These are phyloP conservation scores for Eubucco bourcierii DNA, from an alignment of 2,113 vertebrate species.

Conservation along the genomic window DNA sequence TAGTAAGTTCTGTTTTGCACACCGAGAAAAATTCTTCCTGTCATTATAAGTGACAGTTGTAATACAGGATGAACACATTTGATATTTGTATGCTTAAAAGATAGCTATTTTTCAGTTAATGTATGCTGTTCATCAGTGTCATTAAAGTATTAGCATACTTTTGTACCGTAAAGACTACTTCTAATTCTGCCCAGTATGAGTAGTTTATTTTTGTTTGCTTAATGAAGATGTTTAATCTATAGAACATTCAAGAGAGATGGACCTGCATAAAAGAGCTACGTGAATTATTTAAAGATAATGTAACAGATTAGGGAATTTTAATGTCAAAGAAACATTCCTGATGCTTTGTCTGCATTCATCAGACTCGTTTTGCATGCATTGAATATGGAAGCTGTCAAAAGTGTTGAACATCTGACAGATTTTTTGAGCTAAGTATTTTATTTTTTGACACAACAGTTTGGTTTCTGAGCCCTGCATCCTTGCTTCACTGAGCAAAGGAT, in stretches of 20 bases:
- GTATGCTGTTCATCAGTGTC: background rate
- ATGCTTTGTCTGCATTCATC: conserved; percentile 48
- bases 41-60: background rate
- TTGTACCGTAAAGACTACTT: background rate
- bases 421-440: conserved; percentile 67
- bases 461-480: conserved; percentile 52
- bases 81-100: background rate
- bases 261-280: background rate
- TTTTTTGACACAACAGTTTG: conserved; percentile 74
- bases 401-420: conserved; percentile 71
- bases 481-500: conserved; percentile 72
- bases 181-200: background rate
- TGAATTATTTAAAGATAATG: conserved; percentile 37
- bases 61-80: background rate
- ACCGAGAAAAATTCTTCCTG: background rate
- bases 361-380: conserved; percentile 49
- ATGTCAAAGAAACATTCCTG: background rate
- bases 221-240: background rate
- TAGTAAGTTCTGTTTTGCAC: background rate
- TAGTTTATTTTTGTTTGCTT: background rate
- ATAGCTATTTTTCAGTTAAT: background rate
- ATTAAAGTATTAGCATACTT: background rate
- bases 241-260: background rate
- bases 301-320: conserved; percentile 21
- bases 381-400: conserved; percentile 70